Percentiles rank a stretch among this genome's conserved stretches.
These are phyloP conservation scores for Baronia brevicornis DNA, from an alignment of 2,888 invertebrate species.

Conservation along the genomic window DNA sequence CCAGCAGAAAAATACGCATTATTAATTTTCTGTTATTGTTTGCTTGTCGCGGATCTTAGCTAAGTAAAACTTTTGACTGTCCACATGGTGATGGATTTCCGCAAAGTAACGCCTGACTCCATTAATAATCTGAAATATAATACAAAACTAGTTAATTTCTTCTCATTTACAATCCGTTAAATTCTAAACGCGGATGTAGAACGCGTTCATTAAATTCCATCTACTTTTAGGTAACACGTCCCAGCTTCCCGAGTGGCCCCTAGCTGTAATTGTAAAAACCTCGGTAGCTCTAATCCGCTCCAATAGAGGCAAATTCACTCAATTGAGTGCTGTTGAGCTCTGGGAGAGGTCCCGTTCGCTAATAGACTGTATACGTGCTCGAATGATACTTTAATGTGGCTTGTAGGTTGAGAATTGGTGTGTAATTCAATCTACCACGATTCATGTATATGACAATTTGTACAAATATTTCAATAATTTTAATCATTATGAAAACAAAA, in stretches of 20 bases:
- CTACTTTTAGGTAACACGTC: slow-evolving; percentile 23
- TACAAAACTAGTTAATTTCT: too few relatives aligned
- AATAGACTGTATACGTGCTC: slow-evolving; percentile 49
- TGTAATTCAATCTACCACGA: slow-evolving; percentile 11
- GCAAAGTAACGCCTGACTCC: too few relatives aligned
- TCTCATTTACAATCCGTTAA: too few relatives aligned
- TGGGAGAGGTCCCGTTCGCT: slow-evolving; percentile 27
- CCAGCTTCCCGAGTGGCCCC: slow-evolving; percentile 26
- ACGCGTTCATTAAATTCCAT: slow-evolving; percentile 11
- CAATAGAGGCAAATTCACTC: slow-evolving; percentile 64
- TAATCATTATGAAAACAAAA: too few relatives aligned
- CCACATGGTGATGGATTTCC: too few relatives aligned
- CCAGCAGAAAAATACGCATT: too few relatives aligned
- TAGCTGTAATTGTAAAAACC: slow-evolving; percentile 31
- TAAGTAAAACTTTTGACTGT: too few relatives aligned
- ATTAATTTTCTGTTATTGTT: too few relatives aligned
- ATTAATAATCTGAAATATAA: too few relatives aligned
- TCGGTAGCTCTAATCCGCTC: slow-evolving; percentile 46
- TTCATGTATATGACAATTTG: slow-evolving; percentile 6
- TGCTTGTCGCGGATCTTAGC: too few relatives aligned
- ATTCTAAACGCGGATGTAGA: too few relatives aligned
- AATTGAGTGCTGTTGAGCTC: slow-evolving; percentile 51
- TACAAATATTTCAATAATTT: too few relatives aligned
- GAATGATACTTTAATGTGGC: slow-evolving; percentile 27
- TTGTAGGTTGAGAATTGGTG: slow-evolving; percentile 12